phyloP scores from a whole-genome alignment of 1,140 invertebrate species.

The Drosophila novamexicana region DNA sequence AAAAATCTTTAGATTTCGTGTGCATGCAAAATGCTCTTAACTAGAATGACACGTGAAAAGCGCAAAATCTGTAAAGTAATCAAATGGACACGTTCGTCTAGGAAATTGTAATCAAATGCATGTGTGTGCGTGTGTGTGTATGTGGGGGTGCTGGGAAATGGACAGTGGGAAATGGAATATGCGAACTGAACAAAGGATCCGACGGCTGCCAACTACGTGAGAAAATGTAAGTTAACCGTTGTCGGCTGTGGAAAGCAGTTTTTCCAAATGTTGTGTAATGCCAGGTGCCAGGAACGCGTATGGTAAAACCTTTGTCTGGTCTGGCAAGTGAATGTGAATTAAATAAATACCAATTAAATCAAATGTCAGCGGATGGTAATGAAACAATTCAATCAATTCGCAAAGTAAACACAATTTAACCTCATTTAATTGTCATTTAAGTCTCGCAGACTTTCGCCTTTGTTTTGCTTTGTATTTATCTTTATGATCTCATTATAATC shows the following conservation, averaged over 20 bases:
- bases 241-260: not conserved
- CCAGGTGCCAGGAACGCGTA: constrained; percentile 22
- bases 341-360: constrained; percentile 19
- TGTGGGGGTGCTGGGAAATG: constrained; percentile 21
- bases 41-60: constrained; percentile 79
- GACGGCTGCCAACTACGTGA: constrained; percentile 31
- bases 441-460: constrained; percentile 27
- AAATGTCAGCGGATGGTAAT: constrained; percentile 2
- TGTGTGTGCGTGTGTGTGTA: constrained; percentile 41
- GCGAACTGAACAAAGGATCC: constrained; percentile 39
- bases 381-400: constrained; percentile 56
- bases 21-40: constrained; percentile 80
- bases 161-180: constrained; percentile 31
- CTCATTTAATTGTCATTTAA: constrained; percentile 51
- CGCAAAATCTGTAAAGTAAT: constrained; percentile 76
- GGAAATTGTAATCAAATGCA: constrained; percentile 45
- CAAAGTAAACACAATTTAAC: constrained; percentile 47
- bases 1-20: constrained; percentile 54
- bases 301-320: not conserved
- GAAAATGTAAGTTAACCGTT: constrained; percentile 25
- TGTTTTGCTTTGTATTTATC: constrained; percentile 60
- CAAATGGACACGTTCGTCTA: constrained; percentile 73
- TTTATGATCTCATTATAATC: constrained; percentile 54
- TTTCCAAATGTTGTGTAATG: constrained; percentile 3
- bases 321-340: not conserved